phyloP scores from a whole-genome alignment of 92 coral and sea anemone genomes.

The Chrysogorgia sp. region DNA sequence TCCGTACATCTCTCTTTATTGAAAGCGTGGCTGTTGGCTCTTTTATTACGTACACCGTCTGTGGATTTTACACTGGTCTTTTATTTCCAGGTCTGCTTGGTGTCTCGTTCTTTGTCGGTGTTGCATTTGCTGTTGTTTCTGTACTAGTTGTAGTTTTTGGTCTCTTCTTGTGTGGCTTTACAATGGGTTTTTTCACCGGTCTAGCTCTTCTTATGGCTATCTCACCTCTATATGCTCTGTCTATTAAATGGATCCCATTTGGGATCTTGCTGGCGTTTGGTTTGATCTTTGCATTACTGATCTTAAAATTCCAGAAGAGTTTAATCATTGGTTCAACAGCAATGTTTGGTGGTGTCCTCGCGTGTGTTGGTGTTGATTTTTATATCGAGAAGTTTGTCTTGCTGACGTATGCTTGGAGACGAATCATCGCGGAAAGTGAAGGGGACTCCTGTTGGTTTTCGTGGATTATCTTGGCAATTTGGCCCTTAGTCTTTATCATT shows the following conservation, averaged over 20 bases:
- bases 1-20: constrained; percentile 80
- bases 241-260: constrained; percentile 87
- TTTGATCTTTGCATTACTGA: constrained; percentile 67
- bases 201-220: constrained; percentile 68
- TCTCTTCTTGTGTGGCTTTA: constrained; percentile 85
- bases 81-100: constrained; percentile 81
- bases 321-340: constrained; percentile 77
- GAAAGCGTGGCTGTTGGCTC: constrained; percentile 85
- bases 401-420: constrained; percentile 74
- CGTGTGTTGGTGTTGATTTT: constrained; percentile 75
- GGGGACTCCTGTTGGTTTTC: constrained; percentile 74
- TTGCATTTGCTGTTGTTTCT: constrained; percentile 87
- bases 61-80: constrained; percentile 74
- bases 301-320: constrained; percentile 83
- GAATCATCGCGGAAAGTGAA: constrained; percentile 72
- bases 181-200: constrained; percentile 86
- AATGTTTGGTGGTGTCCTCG: constrained; percentile 81
- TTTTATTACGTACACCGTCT: constrained; percentile 80
- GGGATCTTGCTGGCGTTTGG: constrained; percentile 83
- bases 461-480: constrained; percentile 76
- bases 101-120: constrained; percentile 82
- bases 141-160: constrained; percentile 88
- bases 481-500: constrained; percentile 79
- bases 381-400: constrained; percentile 80
- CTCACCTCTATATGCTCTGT: constrained; percentile 66